Base-by-base conservation (phyloP, 2,113 vertebrate species). In the Semnornis frantzii region DNA sequence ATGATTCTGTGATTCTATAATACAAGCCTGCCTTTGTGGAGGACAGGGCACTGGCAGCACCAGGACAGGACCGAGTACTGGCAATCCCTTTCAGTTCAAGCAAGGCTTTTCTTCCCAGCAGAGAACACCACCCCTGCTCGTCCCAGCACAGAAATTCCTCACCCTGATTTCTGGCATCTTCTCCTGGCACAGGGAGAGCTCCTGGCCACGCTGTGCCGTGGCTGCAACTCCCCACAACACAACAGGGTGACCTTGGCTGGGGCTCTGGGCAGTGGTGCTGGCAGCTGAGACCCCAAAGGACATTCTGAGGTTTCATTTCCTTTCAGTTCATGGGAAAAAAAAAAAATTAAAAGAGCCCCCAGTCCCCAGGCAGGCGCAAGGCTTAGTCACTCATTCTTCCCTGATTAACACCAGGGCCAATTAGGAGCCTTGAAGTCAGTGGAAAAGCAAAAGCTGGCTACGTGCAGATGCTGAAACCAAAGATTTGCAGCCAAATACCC, bases 351-450 rank as follows among this genome's bases (percentile, higher is more conserved):
- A 77, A 44, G 31, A 89, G 70, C 68, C 87, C 83, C 63, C 0
- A 1, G 31, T 87, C 65, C 81, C 63, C 2, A 1, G 52, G 90
- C 90, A 70, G 85, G 62, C 68, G 24, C 82, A 79, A 48, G 2
- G 86, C 85, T 94, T 89, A 85, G 89, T 93, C 87, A 95, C 87
- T 94, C 95, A 91, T 95, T 94, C 91, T 88, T 85, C 76, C 62
- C 87, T 83, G 82, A 94, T 94, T 89, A 94, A 77, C 46, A 14
- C 55, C 23, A 12, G 71, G 77, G 82, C 87, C 79, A 92, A 83
- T 93, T 87, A 91, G 50, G 65, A 83, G 72, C 37, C 25, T 24
- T 87, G 64, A 70, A 80, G 87, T 6, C 25, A 85, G 44, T 33
- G 95, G 91, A 74, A 93, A 94, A 94, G 95, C 83, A 94, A 87